These are phyloP conservation scores for Streptopelia turtur DNA, from an alignment of 2,797 vertebrate species.

Conservation along the genomic window DNA sequence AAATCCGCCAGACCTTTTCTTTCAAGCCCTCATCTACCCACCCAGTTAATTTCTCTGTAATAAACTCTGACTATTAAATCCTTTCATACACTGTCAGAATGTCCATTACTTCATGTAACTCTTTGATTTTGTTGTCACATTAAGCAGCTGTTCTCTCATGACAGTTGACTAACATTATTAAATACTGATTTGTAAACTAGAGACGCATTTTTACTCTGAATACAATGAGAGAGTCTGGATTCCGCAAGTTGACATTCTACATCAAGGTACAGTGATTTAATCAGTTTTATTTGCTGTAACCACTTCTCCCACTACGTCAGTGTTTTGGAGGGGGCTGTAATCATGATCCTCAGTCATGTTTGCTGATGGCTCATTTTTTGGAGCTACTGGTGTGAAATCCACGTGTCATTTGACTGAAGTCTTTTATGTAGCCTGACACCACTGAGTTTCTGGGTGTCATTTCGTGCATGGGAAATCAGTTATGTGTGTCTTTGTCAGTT, in stretches of 20 bases:
- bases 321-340: constrained; percentile 5
- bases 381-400: constrained; percentile 60
- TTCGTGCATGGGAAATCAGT: constrained; percentile 70
- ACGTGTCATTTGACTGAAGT: constrained; percentile 38
- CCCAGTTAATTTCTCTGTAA: not conserved
- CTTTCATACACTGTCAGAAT: not conserved
- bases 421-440: constrained; percentile 50
- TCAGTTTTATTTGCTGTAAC: constrained; percentile 36
- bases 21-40: not conserved
- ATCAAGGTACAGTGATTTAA: constrained; percentile 37
- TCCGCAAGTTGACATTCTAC: constrained; percentile 1
- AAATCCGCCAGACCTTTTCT: not conserved
- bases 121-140: not conserved
- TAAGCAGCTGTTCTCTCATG: not conserved
- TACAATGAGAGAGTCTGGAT: constrained; percentile 5
- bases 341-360: constrained; percentile 56
- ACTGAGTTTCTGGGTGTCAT: constrained; percentile 29
- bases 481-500: constrained; percentile 58
- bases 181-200: constrained; percentile 42
- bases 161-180: not conserved
- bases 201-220: constrained; percentile 60
- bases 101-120: not conserved
- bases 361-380: constrained; percentile 65
- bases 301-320: not conserved
- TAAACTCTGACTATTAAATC: not conserved